Conservation (phyloP, 2,888 invertebrate genomes). For the Spilosoma lubricipeda region DNA sequence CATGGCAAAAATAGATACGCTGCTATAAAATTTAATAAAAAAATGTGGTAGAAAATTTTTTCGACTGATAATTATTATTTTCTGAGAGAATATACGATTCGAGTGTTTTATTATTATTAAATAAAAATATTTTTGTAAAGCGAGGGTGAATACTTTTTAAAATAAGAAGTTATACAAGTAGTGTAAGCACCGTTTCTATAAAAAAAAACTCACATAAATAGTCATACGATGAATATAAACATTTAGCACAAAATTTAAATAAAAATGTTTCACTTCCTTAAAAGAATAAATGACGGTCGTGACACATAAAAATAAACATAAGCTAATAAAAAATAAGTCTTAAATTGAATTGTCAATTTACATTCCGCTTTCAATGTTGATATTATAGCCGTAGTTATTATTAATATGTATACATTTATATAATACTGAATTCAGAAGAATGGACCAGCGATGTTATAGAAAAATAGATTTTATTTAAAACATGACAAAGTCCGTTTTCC, state of each 20-base stretch:
- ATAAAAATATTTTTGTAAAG: slow-evolving; percentile 41
- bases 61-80: slow-evolving; percentile 22
- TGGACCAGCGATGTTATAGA: slow-evolving; percentile 67
- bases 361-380: slow-evolving; percentile 80
- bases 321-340: slow-evolving; percentile 30
- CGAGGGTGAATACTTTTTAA: slow-evolving; percentile 7
- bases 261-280: slow-evolving; percentile 11
- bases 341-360: slow-evolving; percentile 64
- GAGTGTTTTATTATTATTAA: slow-evolving; percentile 27
- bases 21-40: slow-evolving; percentile 34
- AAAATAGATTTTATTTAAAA: slow-evolving; percentile 57
- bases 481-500: slow-evolving; percentile 67
- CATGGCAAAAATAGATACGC: slow-evolving; percentile 39
- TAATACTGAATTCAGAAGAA: slow-evolving; percentile 53
- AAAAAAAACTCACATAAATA: slow-evolving; percentile 7
- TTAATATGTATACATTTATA: slow-evolving; percentile 35
- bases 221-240: background rate
- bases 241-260: slow-evolving; percentile 17
- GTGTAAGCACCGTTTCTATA: slow-evolving; percentile 20
- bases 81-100: slow-evolving; percentile 26
- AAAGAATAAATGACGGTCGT: slow-evolving; percentile 9
- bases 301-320: slow-evolving; percentile 27
- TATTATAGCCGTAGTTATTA: slow-evolving; percentile 56
- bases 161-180: slow-evolving; percentile 10
- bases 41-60: slow-evolving; percentile 23